Evolutionary conservation across 2,797 vertebrate genomes (phyloP).

Genomic region (Molothrus ater): DNA sequence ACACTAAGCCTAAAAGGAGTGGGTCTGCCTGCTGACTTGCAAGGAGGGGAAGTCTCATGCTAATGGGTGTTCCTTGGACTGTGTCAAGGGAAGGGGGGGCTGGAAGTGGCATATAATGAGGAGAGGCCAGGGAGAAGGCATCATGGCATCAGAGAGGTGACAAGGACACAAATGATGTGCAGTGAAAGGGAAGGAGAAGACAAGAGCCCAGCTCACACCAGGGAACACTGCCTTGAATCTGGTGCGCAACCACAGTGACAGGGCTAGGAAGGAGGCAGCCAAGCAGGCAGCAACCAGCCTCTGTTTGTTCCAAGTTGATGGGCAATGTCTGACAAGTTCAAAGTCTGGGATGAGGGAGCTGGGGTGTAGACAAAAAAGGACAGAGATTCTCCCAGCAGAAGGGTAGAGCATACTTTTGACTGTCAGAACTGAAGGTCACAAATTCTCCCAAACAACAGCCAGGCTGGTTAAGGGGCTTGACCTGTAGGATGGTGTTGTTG

Average conservation of each 20-base stretch:
- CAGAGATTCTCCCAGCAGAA: not conserved
- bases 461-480: not conserved
- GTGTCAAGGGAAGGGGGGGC: not conserved
- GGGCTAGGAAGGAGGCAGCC: not conserved
- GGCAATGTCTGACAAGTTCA: not conserved
- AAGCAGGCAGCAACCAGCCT: fast-evolving
- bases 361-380: not conserved
- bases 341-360: not conserved
- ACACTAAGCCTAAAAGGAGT: not conserved
- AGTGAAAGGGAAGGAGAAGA: not conserved
- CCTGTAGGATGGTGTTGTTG: not conserved
- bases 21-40: not conserved
- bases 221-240: not conserved
- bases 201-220: not conserved
- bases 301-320: not conserved
- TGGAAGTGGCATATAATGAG: not conserved
- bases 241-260: not conserved
- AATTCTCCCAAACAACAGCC: not conserved
- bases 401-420: not conserved
- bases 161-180: not conserved
- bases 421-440: not conserved
- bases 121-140: not conserved
- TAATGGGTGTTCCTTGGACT: not conserved
- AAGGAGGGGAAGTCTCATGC: not conserved
- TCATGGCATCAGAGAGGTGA: not conserved